Base-by-base conservation (phyloP, 2,797 vertebrate genomes). In the Aplochiton taeniatus region DNA sequence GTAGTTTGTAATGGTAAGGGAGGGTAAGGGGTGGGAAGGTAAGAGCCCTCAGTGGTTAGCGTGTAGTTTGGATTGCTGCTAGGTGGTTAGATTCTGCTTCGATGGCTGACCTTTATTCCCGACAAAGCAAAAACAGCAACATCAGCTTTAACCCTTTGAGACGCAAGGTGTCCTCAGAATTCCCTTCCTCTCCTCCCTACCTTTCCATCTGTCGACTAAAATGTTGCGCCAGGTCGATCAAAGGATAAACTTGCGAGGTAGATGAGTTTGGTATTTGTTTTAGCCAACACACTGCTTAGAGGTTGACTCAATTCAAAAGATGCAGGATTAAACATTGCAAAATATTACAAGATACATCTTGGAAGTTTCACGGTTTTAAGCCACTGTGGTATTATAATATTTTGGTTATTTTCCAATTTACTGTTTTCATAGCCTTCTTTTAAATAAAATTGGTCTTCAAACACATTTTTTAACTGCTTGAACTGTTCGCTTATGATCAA, bases 91-190 rank as follows among this genome's bases (percentile, higher is more conserved):
- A 92, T 91, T 91, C 89, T 86, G 83, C 68, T 86, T 87, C 77
- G 75, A 70, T 69, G 17, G 63, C 72, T 69, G 16, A 58, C 50
- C 65, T 77, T 74, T 80, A 72, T 72, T 52, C 44, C 20, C 69
- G 75, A 82, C 61, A 65, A 83, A 57, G 65, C 74, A 74, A 83
- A 81, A 83, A 74, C 66, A 81, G 81, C 46, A 72, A 63, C 31
- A 82, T 56, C 58, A 65, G 71, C 71, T 91, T 90, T 90, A 93
- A 93, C 91, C 92, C 92, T 93, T 92, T 92, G 91, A 91, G 90
- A 77, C 79, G n/a, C 17, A 66, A 83, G 70, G 84, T 79, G 78
- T 83, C 84, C 71, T 0, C 76, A 77, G 82, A 75, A 50, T 43
- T n/a, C 41, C 54, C 16, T n/a, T 43, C 41, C 44, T 47, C 52